phyloP scores from a whole-genome alignment of 2,888 invertebrate genomes.

The Acleris cristana region DNA sequence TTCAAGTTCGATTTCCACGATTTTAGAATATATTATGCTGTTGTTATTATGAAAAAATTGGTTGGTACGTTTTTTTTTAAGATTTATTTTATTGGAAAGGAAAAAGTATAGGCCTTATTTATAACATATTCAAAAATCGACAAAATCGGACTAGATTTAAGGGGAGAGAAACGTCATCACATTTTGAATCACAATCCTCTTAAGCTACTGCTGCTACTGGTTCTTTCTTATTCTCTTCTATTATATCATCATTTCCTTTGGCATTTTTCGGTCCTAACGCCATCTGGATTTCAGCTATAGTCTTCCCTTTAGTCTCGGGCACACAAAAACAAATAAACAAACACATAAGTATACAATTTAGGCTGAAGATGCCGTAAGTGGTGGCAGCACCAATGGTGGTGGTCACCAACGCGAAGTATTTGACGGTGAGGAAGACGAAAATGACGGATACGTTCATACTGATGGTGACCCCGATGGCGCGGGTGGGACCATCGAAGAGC shows the following conservation, averaged over 20 bases:
- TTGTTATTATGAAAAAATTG: no score
- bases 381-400: slow-evolving; percentile 38
- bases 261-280: not conserved
- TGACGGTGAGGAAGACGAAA: slow-evolving; percentile 40
- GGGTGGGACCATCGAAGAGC: slow-evolving; percentile 45
- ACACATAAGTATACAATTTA: slow-evolving; percentile 34
- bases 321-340: slow-evolving; percentile 37
- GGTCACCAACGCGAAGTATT: slow-evolving; percentile 41
- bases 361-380: slow-evolving; percentile 44
- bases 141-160: no score
- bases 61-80: no score
- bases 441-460: slow-evolving; percentile 23
- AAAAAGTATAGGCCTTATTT: no score
- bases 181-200: no score
- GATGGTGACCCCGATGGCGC: slow-evolving; percentile 40
- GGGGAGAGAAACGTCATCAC: no score
- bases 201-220: no score
- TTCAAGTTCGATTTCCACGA: no score
- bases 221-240: not conserved
- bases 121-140: no score
- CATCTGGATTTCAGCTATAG: slow-evolving; percentile 4
- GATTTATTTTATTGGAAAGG: no score
- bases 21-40: no score
- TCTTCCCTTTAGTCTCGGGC: slow-evolving; percentile 18
- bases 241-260: not conserved